Evolutionary conservation across 1,140 invertebrate genomes (phyloP), one percentile per base, ranked within the genome.

Genomic region (Aplysia californica): DNA sequence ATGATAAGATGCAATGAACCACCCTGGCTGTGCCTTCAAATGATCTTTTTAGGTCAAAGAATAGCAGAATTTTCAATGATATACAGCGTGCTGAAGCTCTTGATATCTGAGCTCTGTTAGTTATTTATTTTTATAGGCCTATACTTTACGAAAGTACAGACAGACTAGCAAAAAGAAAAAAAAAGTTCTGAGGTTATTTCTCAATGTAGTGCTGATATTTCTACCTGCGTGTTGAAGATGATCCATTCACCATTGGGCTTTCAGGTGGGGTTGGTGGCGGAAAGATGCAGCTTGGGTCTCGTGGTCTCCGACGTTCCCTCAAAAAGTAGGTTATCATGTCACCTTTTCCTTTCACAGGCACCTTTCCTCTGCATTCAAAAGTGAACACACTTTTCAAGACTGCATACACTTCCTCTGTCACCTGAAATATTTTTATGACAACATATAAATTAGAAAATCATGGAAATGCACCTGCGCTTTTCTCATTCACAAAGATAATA

Each of bases 261-360:
- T 76, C 79, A 15, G 79, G 82, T 6, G 77, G 79, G 5, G 79
- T 55, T 3, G 75, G 65, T 21, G 79, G 80, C 0, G 80, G 76
- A 59, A 79, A 79, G 6, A 64, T 73, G 20, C 72, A 75, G 23
- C 31, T 75, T 2, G 61, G 59, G 41, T 75, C 72, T 35, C 84
- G 79, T 0, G 80, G 61, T 39, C 31, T 20, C 2, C 64, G 41
- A 15, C 72, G 38, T 6, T 75, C 72, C 31, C 50, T 75, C 29
- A 99, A 90, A 88, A 97, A 97, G 87, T 97, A 98, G 0, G 97
- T 98, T 35, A 93, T 94, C 65, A 98, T 91, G 26, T 94, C 96
- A 20, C 96, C 96, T 89, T 98, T 98, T 38, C 96, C 96, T 90
- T 98, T 98, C 1, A 98, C 96, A 79, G 93, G 95, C 2, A 95